Evolutionary conservation across 2,113 vertebrate genomes (phyloP), one percentile per base, ranked within the genome.

Genomic region (Amphilophus citrinellus): DNA sequence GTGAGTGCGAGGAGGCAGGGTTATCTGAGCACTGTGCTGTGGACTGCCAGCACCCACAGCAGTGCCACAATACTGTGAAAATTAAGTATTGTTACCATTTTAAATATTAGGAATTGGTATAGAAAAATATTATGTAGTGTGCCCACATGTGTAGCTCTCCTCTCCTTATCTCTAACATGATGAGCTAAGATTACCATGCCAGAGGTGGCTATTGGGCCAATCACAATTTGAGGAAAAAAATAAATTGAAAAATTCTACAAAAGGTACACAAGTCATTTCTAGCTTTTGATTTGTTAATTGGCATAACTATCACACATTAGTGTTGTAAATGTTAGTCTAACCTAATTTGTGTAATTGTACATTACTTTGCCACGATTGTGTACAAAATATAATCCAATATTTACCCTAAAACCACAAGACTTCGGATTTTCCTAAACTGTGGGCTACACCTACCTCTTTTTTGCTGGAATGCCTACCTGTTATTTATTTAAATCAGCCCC

Each of bases 41-140:
- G 27, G 27, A 27, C 66, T 32, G 66, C 27, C 66, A n/a, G 66
- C 44, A 73, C 66, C 30, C 44, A 2, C 1, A 1, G 11, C 44
- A 50, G 0, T 30, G 42, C 15, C 65, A 30, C 9, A 32, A 47
- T 30, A 50, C 44, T 50, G 42, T 2, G 24, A 50, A 27, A 6
- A 27, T 22, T 0, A 62, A 20, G 5, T 50, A 15, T 50, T 39
- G 10, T n/a, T n/a, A 20, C 22, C 17, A 8, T 53, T 10, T 50
- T 30, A 50, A 71, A 20, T 20, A 30, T 71, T 68, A 68, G 44
- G 17, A 30, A 27, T 0, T 10, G 13, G 14, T 15, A 47, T 47
- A 13, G 44, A 47, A 47, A 47, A 9, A 10, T 6, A 13, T 3
- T 14, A 14, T 44, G 42, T 14, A 44, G 42, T 44, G 10, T 13